Evolutionary conservation across 1,140 invertebrate species (phyloP), one percentile per base, ranked within the genome.

Genomic region (Brachionus plicatilis): DNA sequence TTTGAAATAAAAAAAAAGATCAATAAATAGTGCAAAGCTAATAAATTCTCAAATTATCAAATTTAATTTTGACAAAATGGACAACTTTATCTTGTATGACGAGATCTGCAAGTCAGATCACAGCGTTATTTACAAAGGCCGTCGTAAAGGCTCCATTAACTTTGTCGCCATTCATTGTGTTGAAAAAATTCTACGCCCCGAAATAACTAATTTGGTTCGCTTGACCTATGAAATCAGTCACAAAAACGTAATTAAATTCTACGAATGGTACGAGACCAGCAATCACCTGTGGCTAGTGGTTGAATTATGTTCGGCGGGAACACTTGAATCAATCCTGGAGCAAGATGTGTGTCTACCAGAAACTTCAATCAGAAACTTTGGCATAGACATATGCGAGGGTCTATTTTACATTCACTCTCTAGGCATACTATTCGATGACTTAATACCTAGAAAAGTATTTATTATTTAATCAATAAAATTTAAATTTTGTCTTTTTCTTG

Each of bases 221-320:
- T 88, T 90, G 87, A 90, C 88, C 4, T 88, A 89, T 86, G 88
- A 89, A 85, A 88, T 90, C 20, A 86, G 87, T 50, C 88, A 90
- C 84, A 85, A 85, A 8, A 88, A 90, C 87, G 86, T 90, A 24
- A 88, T 89, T 3, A 87, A 88, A 86, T 90, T 90, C 86, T 87
- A 89, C 85, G 90, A 90, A 85, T 90, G 90, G 90, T 90, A 90
- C 86, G 90, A 90, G 85, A 90, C 90, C 4, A 89, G 87, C 82
- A 90, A 89, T 84, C 89, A 90, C 84, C 84, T 90, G 56, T 90
- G 90, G 90, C 85, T 90, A 43, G 88, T 90, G 5, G 87, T 89
- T 17, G 90, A 90, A 70, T 85, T 90, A n/a, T 90, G 89, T 84
- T 89, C 88, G 41, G 47, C 88, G n/a, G 89, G 89, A 12, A 89